Conservation (phyloP, 2,113 vertebrate species). For the Recurvirostra avosetta region DNA sequence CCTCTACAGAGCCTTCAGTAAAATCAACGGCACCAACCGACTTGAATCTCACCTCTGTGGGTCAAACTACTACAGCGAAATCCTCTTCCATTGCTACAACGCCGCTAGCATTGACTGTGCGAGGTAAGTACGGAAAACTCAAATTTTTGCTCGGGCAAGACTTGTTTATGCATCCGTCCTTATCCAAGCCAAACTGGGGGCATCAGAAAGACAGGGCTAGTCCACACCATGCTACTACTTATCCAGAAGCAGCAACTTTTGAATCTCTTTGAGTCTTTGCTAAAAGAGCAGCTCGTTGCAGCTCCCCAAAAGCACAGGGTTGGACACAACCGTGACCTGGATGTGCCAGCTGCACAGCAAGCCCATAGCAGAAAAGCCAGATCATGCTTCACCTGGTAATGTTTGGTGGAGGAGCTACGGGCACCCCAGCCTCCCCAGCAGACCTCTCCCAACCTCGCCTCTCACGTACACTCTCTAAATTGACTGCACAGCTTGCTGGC, state of each 20-base stretch:
- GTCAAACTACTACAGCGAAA: not conserved
- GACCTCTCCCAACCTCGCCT: not conserved
- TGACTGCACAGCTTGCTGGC: not conserved
- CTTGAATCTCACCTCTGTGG: not conserved
- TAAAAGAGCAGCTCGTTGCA: not conserved
- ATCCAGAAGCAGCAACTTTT: not conserved
- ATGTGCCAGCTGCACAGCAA: not conserved
- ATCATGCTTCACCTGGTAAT: not conserved
- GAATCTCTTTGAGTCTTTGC: not conserved
- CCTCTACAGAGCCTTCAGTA: not conserved
- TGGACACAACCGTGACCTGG: not conserved
- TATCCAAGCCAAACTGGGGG: not conserved
- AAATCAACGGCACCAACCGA: not conserved
- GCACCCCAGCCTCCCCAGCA: not conserved
- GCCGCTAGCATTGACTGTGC: fast-evolving
- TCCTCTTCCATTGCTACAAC: fast-evolving
- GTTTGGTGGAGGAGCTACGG: not conserved
- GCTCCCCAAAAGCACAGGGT: not conserved
- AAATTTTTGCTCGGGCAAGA: not conserved
- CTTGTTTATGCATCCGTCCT: not conserved
- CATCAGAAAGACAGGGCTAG: not conserved
- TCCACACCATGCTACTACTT: not conserved
- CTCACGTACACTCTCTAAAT: not conserved
- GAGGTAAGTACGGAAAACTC: not conserved
- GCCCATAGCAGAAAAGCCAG: not conserved